Base-by-base conservation (phyloP, 2,888 invertebrate genomes). In the Priapulus caudatus region DNA sequence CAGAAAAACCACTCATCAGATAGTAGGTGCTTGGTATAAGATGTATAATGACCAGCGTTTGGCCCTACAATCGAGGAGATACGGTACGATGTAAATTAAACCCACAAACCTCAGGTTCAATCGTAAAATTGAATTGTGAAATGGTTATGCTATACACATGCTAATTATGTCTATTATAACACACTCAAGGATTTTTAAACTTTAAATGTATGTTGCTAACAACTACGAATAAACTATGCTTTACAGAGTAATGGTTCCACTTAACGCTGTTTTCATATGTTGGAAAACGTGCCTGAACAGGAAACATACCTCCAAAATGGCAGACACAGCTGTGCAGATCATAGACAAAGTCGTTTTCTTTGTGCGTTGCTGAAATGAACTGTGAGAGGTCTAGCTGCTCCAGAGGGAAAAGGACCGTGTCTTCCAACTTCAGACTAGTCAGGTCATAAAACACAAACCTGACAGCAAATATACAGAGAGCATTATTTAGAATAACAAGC, bases 381-480 rank as follows among this genome's bases (percentile, higher is more conserved):
- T 74, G 70, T 22, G 74, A 72, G 33, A 80, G 72, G 57, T 74
- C 75, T 22, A 80, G 71, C 48, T 76, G 75, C 56, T 72, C 74
- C 52, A 79, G 66, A 4, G 80, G 80, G 65, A 79, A 80, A 52
- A 74, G 73, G 43, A 81, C 78, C 63, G 77, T 76, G 59, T 78
- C 77, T 60, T 80, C 79, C 22, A 81, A 69, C 65, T 81, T 81
- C 59, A 77, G 77, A 61, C 79, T 78, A 23, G 76, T 72, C 59
- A 77, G 72, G 60, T 80, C 79, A 64, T 79, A 75, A 64, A 78
- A 80, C 45, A 80, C 77, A 66, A 80, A 80, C 62, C 80, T 80
- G 65, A 19, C 68, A 65, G 45, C 50, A 45, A 57, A 55, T 20
- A 10, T 48, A 46, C 50, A 45, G 16, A 23, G 15, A 18, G 23